phyloP scores from a whole-genome alignment of 1,140 invertebrate genomes.

The Holotrichia oblita region DNA sequence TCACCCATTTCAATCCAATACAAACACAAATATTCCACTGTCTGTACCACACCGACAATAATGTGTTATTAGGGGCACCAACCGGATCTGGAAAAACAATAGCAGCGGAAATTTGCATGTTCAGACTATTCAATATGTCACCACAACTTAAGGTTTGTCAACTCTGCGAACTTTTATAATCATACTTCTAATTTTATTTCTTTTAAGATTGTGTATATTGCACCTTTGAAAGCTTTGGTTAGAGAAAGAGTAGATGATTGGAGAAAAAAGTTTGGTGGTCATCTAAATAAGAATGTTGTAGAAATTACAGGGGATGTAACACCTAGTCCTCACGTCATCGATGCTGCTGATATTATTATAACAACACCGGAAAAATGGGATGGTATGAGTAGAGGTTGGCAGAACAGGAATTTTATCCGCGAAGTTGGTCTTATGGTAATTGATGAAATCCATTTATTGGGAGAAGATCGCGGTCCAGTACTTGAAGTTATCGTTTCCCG shows the following conservation, averaged over 20 bases:
- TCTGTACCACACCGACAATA: conserved; percentile 94
- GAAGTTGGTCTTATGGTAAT: conserved; percentile 95
- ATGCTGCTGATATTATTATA: conserved; percentile 89
- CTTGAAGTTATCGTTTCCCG: conserved; percentile 87
- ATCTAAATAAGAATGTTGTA: conserved; percentile 86
- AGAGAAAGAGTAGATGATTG: conserved; percentile 97
- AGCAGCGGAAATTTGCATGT: conserved; percentile 97
- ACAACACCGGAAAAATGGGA: conserved; percentile 99
- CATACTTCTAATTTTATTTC: conserved; percentile 41
- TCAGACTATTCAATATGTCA: conserved; percentile 87
- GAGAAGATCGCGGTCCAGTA: conserved; percentile 87
- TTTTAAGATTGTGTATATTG: conserved; percentile 93
- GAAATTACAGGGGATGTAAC: conserved; percentile 97
- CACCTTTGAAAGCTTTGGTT: conserved; percentile 97
- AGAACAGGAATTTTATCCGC: conserved; percentile 93
- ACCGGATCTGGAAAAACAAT: conserved; percentile 99
- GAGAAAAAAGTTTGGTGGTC: conserved; percentile 82
- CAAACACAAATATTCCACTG: conserved; percentile 99
- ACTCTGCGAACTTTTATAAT: conserved; percentile 34
- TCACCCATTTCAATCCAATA: conserved; percentile 98
- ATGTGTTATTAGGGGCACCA: conserved; percentile 95
- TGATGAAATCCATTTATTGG: conserved; percentile 98
- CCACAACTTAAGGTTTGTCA: conserved; percentile 81
- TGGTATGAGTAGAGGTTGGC: conserved; percentile 97
- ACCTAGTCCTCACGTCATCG: conserved; percentile 89